Evolutionary conservation across 2,797 vertebrate species (phyloP), one percentile per base, ranked within the genome.

Genomic region (Huso huso): DNA sequence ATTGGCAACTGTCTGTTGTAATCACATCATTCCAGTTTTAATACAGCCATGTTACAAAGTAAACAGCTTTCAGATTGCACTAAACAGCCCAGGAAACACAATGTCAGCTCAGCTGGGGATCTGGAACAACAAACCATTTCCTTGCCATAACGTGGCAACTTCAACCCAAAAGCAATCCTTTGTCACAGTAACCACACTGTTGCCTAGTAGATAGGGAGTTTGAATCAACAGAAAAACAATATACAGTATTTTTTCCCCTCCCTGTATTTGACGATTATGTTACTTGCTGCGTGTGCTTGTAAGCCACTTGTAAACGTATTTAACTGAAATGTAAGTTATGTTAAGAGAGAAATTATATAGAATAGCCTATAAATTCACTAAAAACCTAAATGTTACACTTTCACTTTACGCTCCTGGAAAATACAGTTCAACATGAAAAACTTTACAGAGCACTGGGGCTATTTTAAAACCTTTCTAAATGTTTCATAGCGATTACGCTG

Each of bases 251-350:
- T 37, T 10, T 48, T 55, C 49, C 9, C 52, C 52, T n/a, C 23
- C 12, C 64, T 15, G 37, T 37, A 37, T 65, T 51, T 63, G 7
- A 51, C 55, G 60, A 65, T 70, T 67, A 70, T 65, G 66, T 52
- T 68, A 62, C 53, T 61, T 60, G 60, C 49, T 11, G 58, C 18
- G 48, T 58, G 49, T 9, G 53, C 59, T 64, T 68, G 61, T 65
- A 62, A 65, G 65, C 62, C 65, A 18, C 63, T 70, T 68, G 37
- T 63, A 68, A 72, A 55, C 49, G 49, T 49, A 23, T 61, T 72
- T 64, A 51, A 58, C 8, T 4, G 7, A 61, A 66, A 7, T 11
- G 37, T 48, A 65, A 70, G 4, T 37, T 37, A 37, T 37, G 2
- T 37, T 37, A 4, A 37, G 23, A 37, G 4, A 37, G 4, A 2